Evolutionary conservation across 2,888 invertebrate species (phyloP).

Genomic region (Stenurella melanura): DNA sequence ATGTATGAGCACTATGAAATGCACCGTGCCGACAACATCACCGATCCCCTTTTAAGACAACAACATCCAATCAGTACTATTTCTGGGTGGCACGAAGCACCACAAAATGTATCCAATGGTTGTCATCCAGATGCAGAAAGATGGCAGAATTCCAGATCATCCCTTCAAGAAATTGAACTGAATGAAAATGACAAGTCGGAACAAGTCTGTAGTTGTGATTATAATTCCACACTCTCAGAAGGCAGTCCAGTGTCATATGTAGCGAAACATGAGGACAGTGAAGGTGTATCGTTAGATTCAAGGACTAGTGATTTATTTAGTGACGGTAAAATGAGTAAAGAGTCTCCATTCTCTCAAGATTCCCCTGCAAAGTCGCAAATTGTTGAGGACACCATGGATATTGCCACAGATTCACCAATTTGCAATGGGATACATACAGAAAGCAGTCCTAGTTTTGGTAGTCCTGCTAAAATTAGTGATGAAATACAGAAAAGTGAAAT

Average conservation of each 20-base stretch:
- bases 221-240: conserved; percentile 74
- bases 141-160: conserved; percentile 65
- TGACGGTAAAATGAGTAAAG: conserved; percentile 78
- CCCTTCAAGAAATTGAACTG: conserved; percentile 66
- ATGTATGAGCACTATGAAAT: conserved; percentile 98
- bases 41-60: conserved; percentile 94
- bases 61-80: conserved; percentile 97
- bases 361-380: conserved; percentile 70
- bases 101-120: conserved; percentile 69
- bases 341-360: conserved; percentile 76
- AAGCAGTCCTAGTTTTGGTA: conserved; percentile 70
- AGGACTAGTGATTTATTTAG: conserved; percentile 77
- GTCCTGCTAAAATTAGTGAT: conserved; percentile 68
- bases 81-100: conserved; percentile 91
- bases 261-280: conserved; percentile 73
- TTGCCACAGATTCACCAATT: conserved; percentile 66
- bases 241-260: conserved; percentile 74
- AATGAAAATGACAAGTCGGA: conserved; percentile 69
- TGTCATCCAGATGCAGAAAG: conserved; percentile 67
- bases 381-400: conserved; percentile 59
- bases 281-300: conserved; percentile 75
- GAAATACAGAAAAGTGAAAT: conserved; percentile 70
- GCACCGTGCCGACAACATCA: conserved; percentile 94
- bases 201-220: conserved; percentile 71
- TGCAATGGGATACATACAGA: conserved; percentile 73